Evolutionary conservation across 2,113 vertebrate species (phyloP).

Genomic region (Calidris pygmaea): DNA sequence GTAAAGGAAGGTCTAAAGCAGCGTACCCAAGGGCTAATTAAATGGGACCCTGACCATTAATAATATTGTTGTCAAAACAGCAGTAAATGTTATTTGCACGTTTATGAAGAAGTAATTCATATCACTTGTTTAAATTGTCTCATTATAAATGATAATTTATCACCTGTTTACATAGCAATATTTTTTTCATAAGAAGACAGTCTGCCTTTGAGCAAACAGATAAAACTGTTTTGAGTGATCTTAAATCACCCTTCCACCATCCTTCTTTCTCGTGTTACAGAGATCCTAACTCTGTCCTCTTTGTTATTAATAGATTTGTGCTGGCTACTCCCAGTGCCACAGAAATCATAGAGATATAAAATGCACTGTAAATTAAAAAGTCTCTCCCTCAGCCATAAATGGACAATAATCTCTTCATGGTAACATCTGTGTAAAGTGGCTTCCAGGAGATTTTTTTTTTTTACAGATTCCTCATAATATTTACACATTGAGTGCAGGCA

Average conservation of each 20-base stretch:
- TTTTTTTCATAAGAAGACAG: constrained; percentile 12
- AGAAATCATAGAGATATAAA: constrained; percentile 30
- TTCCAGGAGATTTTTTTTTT: constrained; percentile 21
- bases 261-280: constrained; percentile 20
- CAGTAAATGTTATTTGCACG: not conserved
- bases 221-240: not conserved
- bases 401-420: constrained; percentile 24
- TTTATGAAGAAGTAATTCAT: not conserved
- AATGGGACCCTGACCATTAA: not conserved
- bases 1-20: not conserved
- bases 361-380: not conserved
- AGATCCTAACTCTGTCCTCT: not conserved
- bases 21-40: not conserved
- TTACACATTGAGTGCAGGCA: not conserved
- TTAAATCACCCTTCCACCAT: not conserved
- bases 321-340: not conserved
- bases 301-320: constrained; percentile 26
- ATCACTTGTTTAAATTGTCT: not conserved
- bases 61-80: not conserved
- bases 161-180: not conserved
- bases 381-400: constrained; percentile 5
- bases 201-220: constrained; percentile 13
- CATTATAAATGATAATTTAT: not conserved
- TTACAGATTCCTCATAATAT: constrained; percentile 47
- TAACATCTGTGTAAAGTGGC: constrained; percentile 16